Conservation (phyloP, 2,797 vertebrate species). For the Myotis pilosus region DNA sequence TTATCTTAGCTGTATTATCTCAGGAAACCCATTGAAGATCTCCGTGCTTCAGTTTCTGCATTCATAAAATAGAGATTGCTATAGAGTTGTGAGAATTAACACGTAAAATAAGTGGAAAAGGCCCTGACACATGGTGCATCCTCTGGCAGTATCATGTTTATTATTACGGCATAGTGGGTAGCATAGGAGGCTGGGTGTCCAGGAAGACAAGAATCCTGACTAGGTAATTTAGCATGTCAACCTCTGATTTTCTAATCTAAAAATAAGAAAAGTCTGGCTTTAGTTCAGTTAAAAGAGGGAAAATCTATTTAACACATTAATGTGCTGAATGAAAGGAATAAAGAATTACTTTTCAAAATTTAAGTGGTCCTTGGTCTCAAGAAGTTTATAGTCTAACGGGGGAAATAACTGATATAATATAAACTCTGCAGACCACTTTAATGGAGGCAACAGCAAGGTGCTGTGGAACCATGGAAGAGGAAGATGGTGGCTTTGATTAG, state of each 20-base stretch:
- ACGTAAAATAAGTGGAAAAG: background rate
- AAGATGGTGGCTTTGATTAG: background rate
- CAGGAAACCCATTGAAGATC: background rate
- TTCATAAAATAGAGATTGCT: background rate
- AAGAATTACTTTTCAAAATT: background rate
- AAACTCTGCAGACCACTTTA: background rate
- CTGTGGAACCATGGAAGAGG: background rate
- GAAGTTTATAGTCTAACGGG: background rate
- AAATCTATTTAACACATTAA: background rate
- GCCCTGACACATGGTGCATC: too few relatives aligned
- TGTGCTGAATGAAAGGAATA: background rate
- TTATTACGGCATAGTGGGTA: background rate
- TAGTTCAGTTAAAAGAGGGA: background rate
- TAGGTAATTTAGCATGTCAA: background rate
- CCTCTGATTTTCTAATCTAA: background rate
- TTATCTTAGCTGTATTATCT: background rate
- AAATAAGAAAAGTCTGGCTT: background rate
- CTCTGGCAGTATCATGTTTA: background rate
- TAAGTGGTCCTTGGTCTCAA: background rate
- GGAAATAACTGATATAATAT: background rate
- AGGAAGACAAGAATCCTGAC: background rate
- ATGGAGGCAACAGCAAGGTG: background rate
- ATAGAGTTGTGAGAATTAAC: background rate
- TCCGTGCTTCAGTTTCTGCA: background rate
- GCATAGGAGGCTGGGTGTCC: background rate